Percentiles rank a stretch among this genome's conserved stretches.
Conservation (phyloP, 1,140 invertebrate species). For the Anadara kagoshimensis region DNA sequence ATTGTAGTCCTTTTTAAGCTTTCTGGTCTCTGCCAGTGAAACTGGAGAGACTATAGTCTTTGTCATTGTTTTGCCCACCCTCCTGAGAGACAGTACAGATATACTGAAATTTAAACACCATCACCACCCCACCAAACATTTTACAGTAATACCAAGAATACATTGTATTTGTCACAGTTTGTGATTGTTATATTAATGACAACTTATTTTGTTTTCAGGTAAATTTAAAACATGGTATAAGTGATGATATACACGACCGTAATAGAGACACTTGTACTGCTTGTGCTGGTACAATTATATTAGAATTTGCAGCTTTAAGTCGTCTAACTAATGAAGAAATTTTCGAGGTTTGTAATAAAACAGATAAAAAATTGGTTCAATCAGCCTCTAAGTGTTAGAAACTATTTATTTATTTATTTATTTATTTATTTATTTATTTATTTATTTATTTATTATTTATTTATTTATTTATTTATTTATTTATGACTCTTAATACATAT, state of each 20-base stretch:
- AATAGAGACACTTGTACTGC: slow-evolving; percentile 93
- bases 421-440: background rate
- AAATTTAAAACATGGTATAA: slow-evolving; percentile 91
- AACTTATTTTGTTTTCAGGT: slow-evolving; percentile 78
- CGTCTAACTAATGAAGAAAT: slow-evolving; percentile 92
- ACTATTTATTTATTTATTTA: background rate
- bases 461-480: no score
- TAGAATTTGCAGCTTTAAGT: slow-evolving; percentile 97
- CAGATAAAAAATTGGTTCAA: background rate
- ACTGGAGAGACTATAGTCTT: no score
- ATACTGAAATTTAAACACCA: background rate
- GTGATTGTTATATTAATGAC: background rate
- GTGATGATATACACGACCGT: slow-evolving; percentile 76
- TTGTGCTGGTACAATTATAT: slow-evolving; percentile 98
- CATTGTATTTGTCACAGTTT: no score
- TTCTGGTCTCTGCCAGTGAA: no score
- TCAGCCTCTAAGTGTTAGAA: background rate
- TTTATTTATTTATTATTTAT: background rate
- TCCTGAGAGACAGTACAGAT: no score
- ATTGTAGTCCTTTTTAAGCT: no score
- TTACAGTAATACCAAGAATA: no score
- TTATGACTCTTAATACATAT: no score
- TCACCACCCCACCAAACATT: no score
- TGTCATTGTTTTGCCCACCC: no score
- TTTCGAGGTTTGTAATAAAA: slow-evolving; percentile 83